Base-by-base conservation (phyloP, 2,888 invertebrate species). In the Azorinus chamasolen region DNA sequence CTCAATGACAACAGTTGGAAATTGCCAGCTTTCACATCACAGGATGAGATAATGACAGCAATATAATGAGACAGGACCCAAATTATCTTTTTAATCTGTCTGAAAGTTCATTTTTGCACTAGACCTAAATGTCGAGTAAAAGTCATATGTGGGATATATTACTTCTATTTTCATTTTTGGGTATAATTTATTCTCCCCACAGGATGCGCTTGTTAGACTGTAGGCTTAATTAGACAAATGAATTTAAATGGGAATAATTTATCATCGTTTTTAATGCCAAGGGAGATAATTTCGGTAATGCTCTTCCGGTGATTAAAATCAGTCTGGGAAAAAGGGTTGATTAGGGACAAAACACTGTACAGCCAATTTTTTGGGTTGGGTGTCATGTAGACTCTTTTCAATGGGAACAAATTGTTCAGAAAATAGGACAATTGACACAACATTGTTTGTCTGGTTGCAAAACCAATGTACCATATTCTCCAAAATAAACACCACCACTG, bases 261-360 rank as follows among this genome's bases (percentile, higher is more conserved):
- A 63, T 77, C 77, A 69, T 72, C 72, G 57, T 69, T 73, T 73
- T 72, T 70, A 73, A 73, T 69, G 78, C 69, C 75, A 75, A 55
- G 63, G 64, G 74, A 75, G 75, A 79, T 75, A 79, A 79, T 79
- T 75, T 68, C 46, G 43, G 55, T 68, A 75, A 75, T 65, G 58
- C 68, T 41, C 72, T 79, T 79, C 79, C 79, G 79, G 79, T 69
- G 62, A 79, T 79, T 79, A 79, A 75, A 66, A 68, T 64, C 57
- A 54, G 75, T 71, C 75, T 79, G 75, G 71, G 75, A 72, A 79
- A 63, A 58, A 32, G 32, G 32, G 32, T 32, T 32, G 32, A 32
- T 32, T 32, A 32, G 32, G 32, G 32, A 32, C 32, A 32, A 32
- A 32, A 32, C 10, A 32, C 32, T 32, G 32, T 32, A 32, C 32